These are phyloP conservation scores for Strigamia transsilvanica DNA, from an alignment of 2,888 invertebrate species.

Conservation along the genomic window DNA sequence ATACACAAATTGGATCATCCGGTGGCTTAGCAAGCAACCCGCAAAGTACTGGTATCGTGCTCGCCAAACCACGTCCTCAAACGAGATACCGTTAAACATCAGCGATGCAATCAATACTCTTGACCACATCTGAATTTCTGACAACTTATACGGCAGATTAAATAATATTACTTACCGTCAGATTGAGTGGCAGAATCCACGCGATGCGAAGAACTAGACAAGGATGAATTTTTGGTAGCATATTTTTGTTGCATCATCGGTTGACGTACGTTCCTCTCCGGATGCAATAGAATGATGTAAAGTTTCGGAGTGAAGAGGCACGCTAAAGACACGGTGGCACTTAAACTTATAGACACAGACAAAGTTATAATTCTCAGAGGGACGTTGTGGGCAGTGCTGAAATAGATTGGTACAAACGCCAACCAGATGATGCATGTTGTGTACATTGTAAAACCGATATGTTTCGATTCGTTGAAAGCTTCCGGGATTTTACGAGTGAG, in stretches of 20 bases:
- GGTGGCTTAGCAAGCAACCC: too few relatives aligned
- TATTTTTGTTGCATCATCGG: slow-evolving; percentile 62
- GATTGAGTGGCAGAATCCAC: slow-evolving; percentile 64
- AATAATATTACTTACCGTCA: slow-evolving; percentile 60
- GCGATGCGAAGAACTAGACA: slow-evolving; percentile 59
- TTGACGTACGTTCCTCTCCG: slow-evolving; percentile 88
- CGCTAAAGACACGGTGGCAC: slow-evolving; percentile 90
- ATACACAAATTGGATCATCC: too few relatives aligned
- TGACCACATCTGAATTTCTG: too few relatives aligned
- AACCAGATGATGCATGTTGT: slow-evolving; percentile 98
- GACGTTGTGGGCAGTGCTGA: slow-evolving; percentile 67
- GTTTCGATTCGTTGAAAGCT: slow-evolving; percentile 88
- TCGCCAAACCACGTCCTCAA: too few relatives aligned
- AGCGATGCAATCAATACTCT: too few relatives aligned
- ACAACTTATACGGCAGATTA: background rate
- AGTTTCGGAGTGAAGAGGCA: slow-evolving; percentile 94
- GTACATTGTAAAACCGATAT: slow-evolving; percentile 97
- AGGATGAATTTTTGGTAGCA: slow-evolving; percentile 56
- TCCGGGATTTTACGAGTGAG: slow-evolving; percentile 96
- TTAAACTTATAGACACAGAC: slow-evolving; percentile 93
- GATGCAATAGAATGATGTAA: slow-evolving; percentile 87
- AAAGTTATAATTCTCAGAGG: slow-evolving; percentile 91
- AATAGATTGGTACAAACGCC: slow-evolving; percentile 79
- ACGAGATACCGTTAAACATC: too few relatives aligned
- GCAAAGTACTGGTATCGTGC: too few relatives aligned